A percentile compares a stretch with the other conserved stretches of the same genome.
phyloP scores from a whole-genome alignment of 1,140 invertebrate species.

The Octopus bimaculoides region DNA sequence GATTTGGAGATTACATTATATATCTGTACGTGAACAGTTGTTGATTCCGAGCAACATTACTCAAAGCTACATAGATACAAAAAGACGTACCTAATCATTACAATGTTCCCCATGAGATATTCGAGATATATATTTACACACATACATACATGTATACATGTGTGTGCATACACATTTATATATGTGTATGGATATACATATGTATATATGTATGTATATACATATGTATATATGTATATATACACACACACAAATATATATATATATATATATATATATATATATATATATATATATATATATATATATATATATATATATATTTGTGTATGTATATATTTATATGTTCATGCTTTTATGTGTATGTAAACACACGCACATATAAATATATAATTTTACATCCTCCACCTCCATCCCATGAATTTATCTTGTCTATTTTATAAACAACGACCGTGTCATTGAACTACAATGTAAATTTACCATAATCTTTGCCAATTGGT shows the following conservation, averaged over 20 bases:
- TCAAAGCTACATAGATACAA: too few species aligned
- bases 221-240: background rate
- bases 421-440: background rate
- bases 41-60: too few species aligned
- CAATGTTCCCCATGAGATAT: too few species aligned
- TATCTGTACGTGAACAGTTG: too few species aligned
- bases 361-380: background rate
- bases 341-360: background rate
- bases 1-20: too few species aligned
- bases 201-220: background rate
- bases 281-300: background rate
- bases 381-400: background rate
- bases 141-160: background rate
- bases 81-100: too few species aligned
- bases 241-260: background rate
- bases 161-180: background rate
- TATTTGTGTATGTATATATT: background rate
- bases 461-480: too few species aligned
- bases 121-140: background rate
- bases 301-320: background rate
- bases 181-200: background rate
- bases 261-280: background rate
- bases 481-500: background rate
- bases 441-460: too few species aligned
- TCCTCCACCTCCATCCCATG: background rate